Evolutionary conservation across 2,113 vertebrate species (phyloP).

Genomic region (Fulmarus glacialis): DNA sequence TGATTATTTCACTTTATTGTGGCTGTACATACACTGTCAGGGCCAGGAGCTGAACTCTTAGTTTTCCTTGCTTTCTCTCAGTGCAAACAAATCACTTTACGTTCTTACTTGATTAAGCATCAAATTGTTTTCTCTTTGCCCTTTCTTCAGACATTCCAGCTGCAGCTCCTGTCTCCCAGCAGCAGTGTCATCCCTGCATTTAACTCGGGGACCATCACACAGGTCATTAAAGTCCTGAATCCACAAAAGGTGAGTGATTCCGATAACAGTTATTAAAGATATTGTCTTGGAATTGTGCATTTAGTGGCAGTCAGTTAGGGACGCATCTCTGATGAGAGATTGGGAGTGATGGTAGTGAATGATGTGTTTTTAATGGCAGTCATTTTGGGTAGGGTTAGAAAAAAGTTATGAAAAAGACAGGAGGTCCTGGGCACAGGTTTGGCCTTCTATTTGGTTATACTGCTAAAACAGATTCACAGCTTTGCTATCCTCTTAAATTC

Average conservation of each 20-base stretch:
- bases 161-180: conserved; percentile 98
- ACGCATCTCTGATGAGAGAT: neutral
- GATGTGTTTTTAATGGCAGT: neutral
- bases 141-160: conserved; percentile 92
- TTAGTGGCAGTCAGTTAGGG: neutral
- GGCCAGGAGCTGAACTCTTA: neutral
- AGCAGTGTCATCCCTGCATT: conserved; percentile 95
- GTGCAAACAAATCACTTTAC: neutral
- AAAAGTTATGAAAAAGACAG: neutral
- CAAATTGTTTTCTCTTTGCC: neutral
- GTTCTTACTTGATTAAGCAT: neutral
- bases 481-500: neutral
- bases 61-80: neutral
- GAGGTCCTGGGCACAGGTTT: neutral
- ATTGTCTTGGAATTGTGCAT: neutral
- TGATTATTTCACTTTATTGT: neutral
- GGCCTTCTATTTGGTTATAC: neutral
- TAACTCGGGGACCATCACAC: conserved; percentile 95
- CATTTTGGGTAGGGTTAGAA: neutral
- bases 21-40: neutral
- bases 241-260: conserved; percentile 91
- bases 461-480: neutral
- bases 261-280: neutral
- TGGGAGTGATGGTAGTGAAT: neutral
- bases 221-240: conserved; percentile 99